Percentiles rank a stretch among this genome's conserved stretches.
These are phyloP conservation scores for Drosophila tsacasi DNA, from an alignment of 1,140 invertebrate genomes.

Conservation along the genomic window DNA sequence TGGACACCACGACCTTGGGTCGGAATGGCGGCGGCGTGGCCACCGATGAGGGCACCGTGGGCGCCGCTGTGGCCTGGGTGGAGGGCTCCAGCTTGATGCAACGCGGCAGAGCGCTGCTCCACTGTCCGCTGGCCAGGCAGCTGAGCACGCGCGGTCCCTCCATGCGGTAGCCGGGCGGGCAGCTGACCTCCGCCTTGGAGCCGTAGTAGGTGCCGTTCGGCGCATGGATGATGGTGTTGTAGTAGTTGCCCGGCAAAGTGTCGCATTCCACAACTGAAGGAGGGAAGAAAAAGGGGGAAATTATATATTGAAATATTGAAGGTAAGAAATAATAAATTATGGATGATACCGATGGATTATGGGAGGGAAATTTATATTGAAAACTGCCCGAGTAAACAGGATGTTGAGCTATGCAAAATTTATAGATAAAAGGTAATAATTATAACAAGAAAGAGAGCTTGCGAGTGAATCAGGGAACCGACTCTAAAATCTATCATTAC, in stretches of 20 bases:
- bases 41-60: slow-evolving; percentile 75
- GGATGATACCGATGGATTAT: too few species aligned
- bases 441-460: too few species aligned
- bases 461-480: too few species aligned
- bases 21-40: slow-evolving; percentile 55
- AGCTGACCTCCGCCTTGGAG: slow-evolving; percentile 91
- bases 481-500: too few species aligned
- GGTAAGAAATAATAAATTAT: too few species aligned
- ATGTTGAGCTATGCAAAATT: too few species aligned
- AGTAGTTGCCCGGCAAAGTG: slow-evolving; percentile 89
- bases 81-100: slow-evolving; percentile 88
- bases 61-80: slow-evolving; percentile 65
- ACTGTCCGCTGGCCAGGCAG: slow-evolving; percentile 92
- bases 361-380: too few species aligned
- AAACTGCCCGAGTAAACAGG: too few species aligned
- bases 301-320: too few species aligned
- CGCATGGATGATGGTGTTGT: slow-evolving; percentile 89
- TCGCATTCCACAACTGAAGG: slow-evolving; percentile 90
- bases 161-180: slow-evolving; percentile 89
- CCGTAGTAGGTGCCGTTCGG: slow-evolving; percentile 89
- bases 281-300: too few species aligned
- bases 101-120: slow-evolving; percentile 90
- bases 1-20: slow-evolving; percentile 50
- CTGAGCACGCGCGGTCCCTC: slow-evolving; percentile 89
- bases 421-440: too few species aligned